These are phyloP conservation scores for Schizopygopsis pylzovi DNA, from an alignment of 2,797 vertebrate species.

Conservation along the genomic window DNA sequence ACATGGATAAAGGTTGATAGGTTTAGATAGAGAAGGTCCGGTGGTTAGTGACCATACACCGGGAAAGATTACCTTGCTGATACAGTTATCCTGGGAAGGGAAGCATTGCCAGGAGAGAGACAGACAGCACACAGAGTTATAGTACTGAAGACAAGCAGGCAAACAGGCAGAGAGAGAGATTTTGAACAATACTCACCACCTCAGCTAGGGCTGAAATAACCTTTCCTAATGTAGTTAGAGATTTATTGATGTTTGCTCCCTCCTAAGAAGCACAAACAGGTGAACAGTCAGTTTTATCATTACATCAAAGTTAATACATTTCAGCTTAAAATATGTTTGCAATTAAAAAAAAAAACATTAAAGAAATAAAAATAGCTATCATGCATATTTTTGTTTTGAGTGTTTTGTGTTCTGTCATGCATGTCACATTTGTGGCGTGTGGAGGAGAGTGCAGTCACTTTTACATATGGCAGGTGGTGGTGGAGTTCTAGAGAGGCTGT, in stretches of 20 bases:
- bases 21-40: conserved; percentile 40
- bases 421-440: not conserved
- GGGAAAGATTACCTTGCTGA: conserved; percentile 92
- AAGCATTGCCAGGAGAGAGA: conserved; percentile 78
- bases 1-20: conserved; percentile 19
- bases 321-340: not conserved
- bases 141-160: conserved; percentile 59
- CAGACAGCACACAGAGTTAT: conserved; percentile 50
- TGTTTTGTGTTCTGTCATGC: not conserved
- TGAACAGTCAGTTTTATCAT: not conserved
- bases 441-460: conserved; percentile 6
- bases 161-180: conserved; percentile 60
- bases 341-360: not conserved
- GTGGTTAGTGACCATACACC: conserved; percentile 61
- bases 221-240: conserved; percentile 96
- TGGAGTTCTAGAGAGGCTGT: conserved; percentile 13
- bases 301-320: not conserved
- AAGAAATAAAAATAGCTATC: not conserved
- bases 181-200: conserved; percentile 85
- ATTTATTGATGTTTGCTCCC: conserved; percentile 99
- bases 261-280: conserved; percentile 82
- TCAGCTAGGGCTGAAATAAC: conserved; percentile 98
- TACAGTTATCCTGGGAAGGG: conserved; percentile 93
- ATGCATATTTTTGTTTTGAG: not conserved
- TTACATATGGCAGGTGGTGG: conserved; percentile 2